Conservation (phyloP, 1,140 invertebrate species). For the Drosophila rufa region DNA sequence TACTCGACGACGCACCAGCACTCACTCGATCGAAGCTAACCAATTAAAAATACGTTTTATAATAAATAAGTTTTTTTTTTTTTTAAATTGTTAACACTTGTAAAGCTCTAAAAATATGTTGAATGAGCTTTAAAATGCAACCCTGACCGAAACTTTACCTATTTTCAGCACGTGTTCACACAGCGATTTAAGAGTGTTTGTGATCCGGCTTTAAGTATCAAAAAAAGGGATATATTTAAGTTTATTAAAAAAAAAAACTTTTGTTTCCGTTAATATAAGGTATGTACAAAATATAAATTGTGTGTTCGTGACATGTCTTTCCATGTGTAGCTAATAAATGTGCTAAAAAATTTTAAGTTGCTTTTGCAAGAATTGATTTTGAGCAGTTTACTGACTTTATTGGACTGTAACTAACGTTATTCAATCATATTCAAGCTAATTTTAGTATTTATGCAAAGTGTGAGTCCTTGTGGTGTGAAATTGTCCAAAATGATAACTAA, state of each 20-base stretch:
- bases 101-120: neutral
- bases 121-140: neutral
- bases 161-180: neutral
- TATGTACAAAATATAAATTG: neutral
- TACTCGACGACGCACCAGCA: no score
- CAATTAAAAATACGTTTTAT: neutral
- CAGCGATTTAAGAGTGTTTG: conserved; percentile 1
- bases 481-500: conserved; percentile 17
- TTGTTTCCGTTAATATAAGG: neutral
- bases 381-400: no score
- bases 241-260: conserved; percentile 6
- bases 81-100: neutral
- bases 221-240: neutral
- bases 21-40: no score
- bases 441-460: conserved; percentile 11
- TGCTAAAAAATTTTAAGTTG: no score
- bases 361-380: no score
- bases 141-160: neutral
- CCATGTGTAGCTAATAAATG: no score
- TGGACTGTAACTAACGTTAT: conserved; percentile 12
- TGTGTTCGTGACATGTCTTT: neutral
- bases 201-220: neutral
- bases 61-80: neutral
- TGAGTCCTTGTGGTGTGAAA: conserved; percentile 12
- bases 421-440: conserved; percentile 13